Conservation (phyloP, 1,140 invertebrate genomes). For the Hydropsyche tenuis region DNA sequence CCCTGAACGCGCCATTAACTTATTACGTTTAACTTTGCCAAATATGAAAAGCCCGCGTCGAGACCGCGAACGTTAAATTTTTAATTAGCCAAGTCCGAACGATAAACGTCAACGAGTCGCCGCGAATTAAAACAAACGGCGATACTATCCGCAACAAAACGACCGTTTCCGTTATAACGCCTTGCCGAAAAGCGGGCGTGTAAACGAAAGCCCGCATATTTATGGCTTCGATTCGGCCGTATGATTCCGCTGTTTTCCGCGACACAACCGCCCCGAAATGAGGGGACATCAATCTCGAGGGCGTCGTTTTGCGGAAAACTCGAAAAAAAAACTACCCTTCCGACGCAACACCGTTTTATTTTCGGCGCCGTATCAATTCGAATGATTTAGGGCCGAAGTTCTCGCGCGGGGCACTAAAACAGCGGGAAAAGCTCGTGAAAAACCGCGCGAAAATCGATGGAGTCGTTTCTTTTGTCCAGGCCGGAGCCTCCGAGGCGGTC, state of each 20-base stretch:
- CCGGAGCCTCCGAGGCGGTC: neutral
- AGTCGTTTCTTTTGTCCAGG: constrained; percentile 19
- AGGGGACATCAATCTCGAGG: constrained; percentile 27
- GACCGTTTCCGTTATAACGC: too few species aligned
- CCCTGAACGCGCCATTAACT: too few species aligned
- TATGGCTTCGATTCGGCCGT: neutral
- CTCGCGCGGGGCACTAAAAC: constrained; percentile 6
- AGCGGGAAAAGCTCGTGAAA: neutral
- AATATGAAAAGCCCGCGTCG: too few species aligned
- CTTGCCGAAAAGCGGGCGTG: too few species aligned
- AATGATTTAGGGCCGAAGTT: constrained; percentile 32
- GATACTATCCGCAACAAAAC: too few species aligned
- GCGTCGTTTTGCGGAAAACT: constrained; percentile 29
- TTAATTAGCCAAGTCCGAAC: too few species aligned
- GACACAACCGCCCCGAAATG: neutral
- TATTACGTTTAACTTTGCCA: too few species aligned
- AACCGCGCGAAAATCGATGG: constrained; percentile 26
- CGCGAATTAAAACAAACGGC: too few species aligned
- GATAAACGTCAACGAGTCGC: too few species aligned
- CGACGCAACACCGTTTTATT: constrained; percentile 27
- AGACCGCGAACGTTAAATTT: too few species aligned
- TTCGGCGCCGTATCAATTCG: constrained; percentile 33
- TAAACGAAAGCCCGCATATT: too few species aligned
- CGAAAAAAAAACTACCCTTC: constrained; percentile 27
- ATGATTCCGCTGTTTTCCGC: neutral